These are phyloP conservation scores for Temnothorax curvispinosus DNA, from an alignment of 1,140 invertebrate species.

Conservation along the genomic window DNA sequence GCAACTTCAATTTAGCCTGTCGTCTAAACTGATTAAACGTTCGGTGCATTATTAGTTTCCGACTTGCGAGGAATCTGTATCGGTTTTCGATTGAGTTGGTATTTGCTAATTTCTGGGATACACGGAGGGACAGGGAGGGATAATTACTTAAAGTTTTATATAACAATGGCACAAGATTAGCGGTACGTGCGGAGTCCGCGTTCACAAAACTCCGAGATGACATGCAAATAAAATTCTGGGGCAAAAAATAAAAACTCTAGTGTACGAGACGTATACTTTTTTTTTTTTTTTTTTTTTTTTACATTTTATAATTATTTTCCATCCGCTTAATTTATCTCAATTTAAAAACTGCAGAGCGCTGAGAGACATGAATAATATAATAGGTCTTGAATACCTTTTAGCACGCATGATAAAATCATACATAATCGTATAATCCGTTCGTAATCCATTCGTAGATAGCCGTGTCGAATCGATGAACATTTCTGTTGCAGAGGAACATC, in stretches of 20 bases:
- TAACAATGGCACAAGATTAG: background rate
- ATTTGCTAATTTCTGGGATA: slow-evolving; percentile 10
- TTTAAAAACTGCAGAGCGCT: background rate
- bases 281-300: background rate
- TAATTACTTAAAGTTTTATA: slow-evolving; percentile 14
- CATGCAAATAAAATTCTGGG: background rate
- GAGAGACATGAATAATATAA: background rate
- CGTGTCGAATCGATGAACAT: slow-evolving; percentile 17
- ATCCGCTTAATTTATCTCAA: background rate
- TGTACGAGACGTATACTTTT: background rate
- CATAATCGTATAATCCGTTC: background rate
- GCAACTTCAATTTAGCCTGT: slow-evolving; percentile 20
- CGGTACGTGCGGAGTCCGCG: background rate
- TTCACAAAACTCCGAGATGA: background rate
- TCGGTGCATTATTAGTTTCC: slow-evolving; percentile 38
- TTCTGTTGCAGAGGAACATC: slow-evolving; percentile 85
- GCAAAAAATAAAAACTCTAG: background rate
- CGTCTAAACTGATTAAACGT: slow-evolving; percentile 36
- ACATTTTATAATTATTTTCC: background rate
- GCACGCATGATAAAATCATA: background rate
- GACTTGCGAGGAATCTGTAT: slow-evolving; percentile 36
- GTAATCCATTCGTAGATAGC: background rate
- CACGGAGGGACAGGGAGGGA: background rate
- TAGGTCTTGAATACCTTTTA: background rate
- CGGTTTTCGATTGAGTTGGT: slow-evolving; percentile 18